Evolutionary conservation across 2,888 invertebrate species (phyloP).

Genomic region (Rhogogaster chlorosoma): DNA sequence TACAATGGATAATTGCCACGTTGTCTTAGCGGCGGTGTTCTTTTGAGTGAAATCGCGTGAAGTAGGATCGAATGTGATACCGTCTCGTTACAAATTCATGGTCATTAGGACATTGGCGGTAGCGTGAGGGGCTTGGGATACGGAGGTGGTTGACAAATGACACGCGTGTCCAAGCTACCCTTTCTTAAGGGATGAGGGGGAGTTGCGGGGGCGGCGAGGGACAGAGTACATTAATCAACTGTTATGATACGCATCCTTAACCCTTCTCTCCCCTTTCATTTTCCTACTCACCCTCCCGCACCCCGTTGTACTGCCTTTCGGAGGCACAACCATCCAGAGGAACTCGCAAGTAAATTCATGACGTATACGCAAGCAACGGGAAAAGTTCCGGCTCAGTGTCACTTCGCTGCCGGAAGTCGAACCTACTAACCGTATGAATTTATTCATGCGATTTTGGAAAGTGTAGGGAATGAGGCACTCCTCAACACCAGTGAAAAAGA

Average conservation of each 20-base stretch:
- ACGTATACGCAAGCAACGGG: conserved; percentile 19
- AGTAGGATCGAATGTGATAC: conserved; percentile 31
- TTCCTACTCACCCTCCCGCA: conserved; percentile 45
- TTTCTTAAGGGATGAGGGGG: conserved; percentile 26
- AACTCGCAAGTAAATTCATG: conserved; percentile 48
- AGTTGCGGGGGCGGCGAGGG: conserved; percentile 43
- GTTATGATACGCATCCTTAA: conserved; percentile 69
- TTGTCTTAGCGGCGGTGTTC: not conserved
- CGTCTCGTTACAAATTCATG: conserved; percentile 61
- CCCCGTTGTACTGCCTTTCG: not conserved
- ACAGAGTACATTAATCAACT: conserved; percentile 71
- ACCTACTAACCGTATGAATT: conserved; percentile 60
- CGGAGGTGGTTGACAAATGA: conserved; percentile 63
- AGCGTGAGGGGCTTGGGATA: conserved; percentile 15
- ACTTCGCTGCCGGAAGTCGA: conserved; percentile 58
- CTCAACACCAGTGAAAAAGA: not conserved
- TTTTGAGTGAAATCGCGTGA: conserved; percentile 15
- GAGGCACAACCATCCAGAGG: conserved; percentile 23
- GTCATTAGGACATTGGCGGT: conserved; percentile 56
- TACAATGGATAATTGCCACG: conserved; percentile 6
- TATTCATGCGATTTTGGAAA: conserved; percentile 54
- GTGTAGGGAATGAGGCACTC: conserved; percentile 4
- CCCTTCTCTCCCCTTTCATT: conserved; percentile 62
- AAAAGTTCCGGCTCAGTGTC: conserved; percentile 45
- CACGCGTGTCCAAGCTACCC: conserved; percentile 60